Percentiles rank a stretch among this genome's conserved stretches.
Conservation (phyloP, 2,797 vertebrate genomes). For the Tokudaia tokunoshimensis region DNA sequence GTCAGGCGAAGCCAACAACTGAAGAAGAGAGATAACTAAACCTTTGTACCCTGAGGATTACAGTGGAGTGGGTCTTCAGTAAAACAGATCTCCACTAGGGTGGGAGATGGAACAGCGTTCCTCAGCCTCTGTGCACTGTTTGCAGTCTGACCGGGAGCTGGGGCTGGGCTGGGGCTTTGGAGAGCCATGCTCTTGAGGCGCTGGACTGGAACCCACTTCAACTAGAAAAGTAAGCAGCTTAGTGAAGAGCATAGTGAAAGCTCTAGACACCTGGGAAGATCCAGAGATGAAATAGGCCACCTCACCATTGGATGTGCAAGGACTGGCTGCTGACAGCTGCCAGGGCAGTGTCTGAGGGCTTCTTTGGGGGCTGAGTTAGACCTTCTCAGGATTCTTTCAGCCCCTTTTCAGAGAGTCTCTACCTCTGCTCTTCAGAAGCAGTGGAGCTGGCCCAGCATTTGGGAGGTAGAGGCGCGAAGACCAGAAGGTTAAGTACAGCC, state of each 20-base stretch:
- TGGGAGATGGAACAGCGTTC: neutral
- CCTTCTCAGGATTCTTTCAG: constrained; percentile 20
- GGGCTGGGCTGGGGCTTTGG: neutral
- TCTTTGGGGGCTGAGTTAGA: neutral
- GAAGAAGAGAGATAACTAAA: neutral
- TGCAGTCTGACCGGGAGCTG: neutral
- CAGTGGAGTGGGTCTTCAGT: neutral
- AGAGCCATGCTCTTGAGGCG: neutral
- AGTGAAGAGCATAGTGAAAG: neutral
- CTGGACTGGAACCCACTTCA: constrained; percentile 4
- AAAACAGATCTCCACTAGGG: neutral
- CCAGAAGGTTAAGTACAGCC: neutral
- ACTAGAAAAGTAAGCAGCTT: constrained; percentile 29
- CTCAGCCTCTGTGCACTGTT: neutral
- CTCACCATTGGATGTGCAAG: neutral
- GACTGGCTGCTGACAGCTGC: neutral
- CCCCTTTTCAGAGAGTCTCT: neutral
- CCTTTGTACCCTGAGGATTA: neutral
- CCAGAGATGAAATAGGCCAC: neutral
- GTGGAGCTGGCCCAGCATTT: neutral
- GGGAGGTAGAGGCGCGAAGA: neutral
- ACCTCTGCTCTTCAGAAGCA: neutral
- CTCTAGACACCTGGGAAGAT: neutral
- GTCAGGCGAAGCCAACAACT: neutral
- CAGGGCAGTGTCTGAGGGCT: neutral